A percentile compares a stretch with the other conserved stretches of the same genome.
Conservation (phyloP, 2,113 vertebrate genomes). For the Nothobranchius furzeri region DNA sequence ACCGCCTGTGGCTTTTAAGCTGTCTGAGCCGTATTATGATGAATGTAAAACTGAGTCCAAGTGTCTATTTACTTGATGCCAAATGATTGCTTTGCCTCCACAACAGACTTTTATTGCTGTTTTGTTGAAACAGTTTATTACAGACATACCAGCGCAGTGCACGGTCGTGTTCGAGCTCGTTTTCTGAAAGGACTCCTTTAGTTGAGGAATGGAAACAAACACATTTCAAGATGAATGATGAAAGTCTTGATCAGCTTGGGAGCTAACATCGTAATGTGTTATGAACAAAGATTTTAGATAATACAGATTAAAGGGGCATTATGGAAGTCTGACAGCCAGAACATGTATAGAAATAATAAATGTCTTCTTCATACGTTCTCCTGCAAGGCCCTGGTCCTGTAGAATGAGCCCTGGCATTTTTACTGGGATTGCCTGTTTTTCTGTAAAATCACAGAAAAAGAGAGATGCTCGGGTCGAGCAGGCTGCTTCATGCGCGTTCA, state of each 20-base stretch:
- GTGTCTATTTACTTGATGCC: background rate
- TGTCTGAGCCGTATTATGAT: slow-evolving; percentile 11
- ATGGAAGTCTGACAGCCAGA: too few relatives aligned
- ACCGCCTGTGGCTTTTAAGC: slow-evolving; percentile 10
- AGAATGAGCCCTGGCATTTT: too few relatives aligned
- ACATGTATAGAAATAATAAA: too few relatives aligned
- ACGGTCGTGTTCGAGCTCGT: background rate
- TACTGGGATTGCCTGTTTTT: too few relatives aligned
- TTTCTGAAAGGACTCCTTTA: background rate
- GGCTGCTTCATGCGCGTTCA: too few relatives aligned
- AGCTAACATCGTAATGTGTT: too few relatives aligned
- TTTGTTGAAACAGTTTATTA: background rate
- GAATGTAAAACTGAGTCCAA: slow-evolving; percentile 9
- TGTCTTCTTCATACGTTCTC: too few relatives aligned
- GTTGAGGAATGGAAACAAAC: background rate
- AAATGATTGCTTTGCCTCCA: background rate
- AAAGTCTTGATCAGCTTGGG: too few relatives aligned
- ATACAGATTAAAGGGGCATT: background rate
- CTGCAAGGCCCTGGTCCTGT: too few relatives aligned
- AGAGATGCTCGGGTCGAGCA: too few relatives aligned
- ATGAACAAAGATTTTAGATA: background rate
- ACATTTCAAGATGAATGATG: too few relatives aligned
- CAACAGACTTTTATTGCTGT: background rate
- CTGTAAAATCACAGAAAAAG: too few relatives aligned
- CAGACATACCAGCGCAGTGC: background rate